Evolutionary conservation across 1,140 invertebrate genomes (phyloP), one percentile per base, ranked within the genome.

Genomic region (Belonocnema kinseyi): DNA sequence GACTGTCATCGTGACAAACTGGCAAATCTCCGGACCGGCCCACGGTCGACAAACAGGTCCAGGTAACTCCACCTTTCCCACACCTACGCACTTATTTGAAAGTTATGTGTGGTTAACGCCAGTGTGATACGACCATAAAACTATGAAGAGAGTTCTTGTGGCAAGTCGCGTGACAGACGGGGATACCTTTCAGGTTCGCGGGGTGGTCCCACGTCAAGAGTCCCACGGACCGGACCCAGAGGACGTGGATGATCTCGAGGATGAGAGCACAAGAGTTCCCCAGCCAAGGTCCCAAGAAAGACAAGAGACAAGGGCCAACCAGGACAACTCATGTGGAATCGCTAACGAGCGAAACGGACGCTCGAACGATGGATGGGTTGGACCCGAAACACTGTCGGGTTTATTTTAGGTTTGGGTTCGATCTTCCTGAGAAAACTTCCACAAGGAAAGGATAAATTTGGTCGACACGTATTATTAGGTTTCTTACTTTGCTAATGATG

Each of bases 301-400:
- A 81, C 82, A 77, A 85, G 79, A 83, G 78, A 83, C 75, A 74
- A 54, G 70, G 79, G 54, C 51, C 81, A 81, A 84, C 78, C 78
- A 77, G 82, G 85, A 87, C 83, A 87, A 89, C 85, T 89, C 87
- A 88, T 86, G 87, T 82, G 84, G 88, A 89, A 90, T 89, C 88
- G 83, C 87, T 90, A 90, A 90, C 89, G 88, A 90, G 88, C 85
- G 84, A 74, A 82, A 79, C 76, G 76, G 87, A 89, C 88, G 89
- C 88, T 84, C 83, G 85, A 87, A 89, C 84, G 88, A 90, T 90
- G 86, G 88, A 89, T 90, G 88, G 86, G 75, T 86, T 81, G 76
- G 77, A 76, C 75, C 81, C 52, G 78, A 76, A 75, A 74, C 77
- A 53, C 61, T 74, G 58, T 75, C 70, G 70, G 77, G 53, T 80